Base-by-base conservation (phyloP, 2,797 vertebrate genomes). In the Varecia variegata region DNA sequence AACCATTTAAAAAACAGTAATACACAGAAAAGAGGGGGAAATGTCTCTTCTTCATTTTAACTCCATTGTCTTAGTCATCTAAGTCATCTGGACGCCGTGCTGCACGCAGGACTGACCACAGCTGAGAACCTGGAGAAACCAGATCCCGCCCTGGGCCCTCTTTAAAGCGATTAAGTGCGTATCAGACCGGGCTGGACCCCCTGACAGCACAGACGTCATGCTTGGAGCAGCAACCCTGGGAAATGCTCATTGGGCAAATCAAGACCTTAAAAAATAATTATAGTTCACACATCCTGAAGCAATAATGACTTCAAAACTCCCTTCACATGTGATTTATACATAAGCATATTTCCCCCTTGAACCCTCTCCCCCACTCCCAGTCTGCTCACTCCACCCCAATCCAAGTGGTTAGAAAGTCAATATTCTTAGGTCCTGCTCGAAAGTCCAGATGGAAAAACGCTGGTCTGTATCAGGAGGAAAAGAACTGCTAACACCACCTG, bases 201-300 rank as follows among this genome's bases (percentile, higher is more conserved):
- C 90, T 68, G 89, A 94, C 20, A 70, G 97, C 91, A 96, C 93
- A 97, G 96, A 98, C 76, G 93, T 97, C 97, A 98, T 97, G 68
- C 91, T 88, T 87, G 40, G 91, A 97, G 94, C 97, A 95, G 96
- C 60, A 95, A 93, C 71, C 35, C 70, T 6, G 77, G 87, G 93
- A 97, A 97, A 97, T 93, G 73, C 93, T 96, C 97, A 77, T 81
- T 93, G 97, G 95, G 95, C 94, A 95, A 97, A 97, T 96, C 94
- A 97, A 93, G 92, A 82, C 89, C 91, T 97, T 95, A 96, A 96
- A 97, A 97, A 95, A 95, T 97, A 97, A 97, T 97, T 97, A 97
- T 0, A 20, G 95, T 94, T 97, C 83, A 91, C 96, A 97, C 95
- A 97, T 97, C 96, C 97, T 97, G 97, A 97, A 97, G 77, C 76